Evolutionary conservation across 2,797 vertebrate species (phyloP), one percentile per base, ranked within the genome.

Genomic region (Synanceia verrucosa): DNA sequence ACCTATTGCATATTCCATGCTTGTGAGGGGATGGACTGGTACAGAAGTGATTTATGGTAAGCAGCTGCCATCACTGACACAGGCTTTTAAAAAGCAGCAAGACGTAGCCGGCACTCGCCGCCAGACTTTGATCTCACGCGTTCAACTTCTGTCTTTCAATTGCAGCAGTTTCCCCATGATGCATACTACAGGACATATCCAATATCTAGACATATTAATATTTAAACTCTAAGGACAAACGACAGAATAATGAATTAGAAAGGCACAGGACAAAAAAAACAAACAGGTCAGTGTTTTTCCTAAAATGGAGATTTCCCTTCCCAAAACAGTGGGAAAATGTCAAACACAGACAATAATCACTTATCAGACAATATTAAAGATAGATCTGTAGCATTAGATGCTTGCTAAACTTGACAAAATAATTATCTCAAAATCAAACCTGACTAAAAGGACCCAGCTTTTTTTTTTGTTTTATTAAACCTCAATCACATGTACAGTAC

Each of bases 41-140:
- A 69, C 21, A 64, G 59, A 28, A 47, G 50, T 76, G 76, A 85
- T 82, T 86, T 83, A 81, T 82, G 74, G 74, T 37, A 57, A 69
- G 72, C 74, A 80, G 79, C 79, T 86, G 78, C 68, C 67, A 67
- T 65, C 46, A 43, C 19, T 41, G 57, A 63, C 63, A 44, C 36
- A 19, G 57, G 61, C 50, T 79, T 76, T 63, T 68, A 68, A 81
- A n/a, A 82, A 81, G 46, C 55, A 50, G 21, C 26, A 58, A 51
- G 46, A 55, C 59, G 43, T 47, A 47, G 37, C 52, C 37, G 21
- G 31, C n/a, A 52, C 48, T 19, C n/a, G 21, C 9, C n/a, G 39
- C n/a, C n/a, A 18, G 18, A 19, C 28, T 52, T 64, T 55, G 48
- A 66, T 66, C 63, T 18, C 10, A 58, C 3, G 7, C 52, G 33